Evolutionary conservation across 2,113 vertebrate species (phyloP).

Genomic region (Ophiodon elongatus): DNA sequence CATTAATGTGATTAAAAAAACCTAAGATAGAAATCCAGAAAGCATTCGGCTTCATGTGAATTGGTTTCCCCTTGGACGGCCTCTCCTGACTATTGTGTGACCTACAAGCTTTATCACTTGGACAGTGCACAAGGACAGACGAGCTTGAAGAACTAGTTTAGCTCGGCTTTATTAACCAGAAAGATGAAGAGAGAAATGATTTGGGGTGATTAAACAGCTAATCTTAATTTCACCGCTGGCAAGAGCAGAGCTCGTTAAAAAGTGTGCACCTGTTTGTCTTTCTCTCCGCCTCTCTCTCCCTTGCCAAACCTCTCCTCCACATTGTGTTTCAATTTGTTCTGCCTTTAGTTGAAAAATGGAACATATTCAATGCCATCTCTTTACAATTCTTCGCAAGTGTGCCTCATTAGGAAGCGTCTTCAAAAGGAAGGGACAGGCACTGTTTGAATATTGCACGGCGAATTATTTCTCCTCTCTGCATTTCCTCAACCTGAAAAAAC

Average conservation of each 20-base stretch:
- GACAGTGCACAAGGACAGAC: conserved; percentile 10
- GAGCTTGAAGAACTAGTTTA: not conserved
- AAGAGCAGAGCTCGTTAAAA: conserved; percentile 54
- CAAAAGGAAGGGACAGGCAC: conserved; percentile 51
- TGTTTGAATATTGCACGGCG: conserved; percentile 26
- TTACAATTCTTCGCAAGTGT: conserved; percentile 46
- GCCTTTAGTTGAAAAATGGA: conserved; percentile 57
- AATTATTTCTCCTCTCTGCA: conserved; percentile 33
- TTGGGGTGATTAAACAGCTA: conserved; percentile 46
- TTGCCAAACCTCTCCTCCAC: conserved; percentile 41
- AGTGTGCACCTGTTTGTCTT: conserved; percentile 49
- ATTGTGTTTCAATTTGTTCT: conserved; percentile 65
- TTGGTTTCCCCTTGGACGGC: not conserved
- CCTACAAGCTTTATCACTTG: not conserved
- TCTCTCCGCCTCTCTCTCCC: conserved; percentile 11
- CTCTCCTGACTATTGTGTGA: not conserved
- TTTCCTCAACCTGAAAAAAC: conserved; percentile 36
- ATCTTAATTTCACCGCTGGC: conserved; percentile 60
- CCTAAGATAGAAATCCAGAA: not conserved
- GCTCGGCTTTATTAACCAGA: conserved; percentile 35
- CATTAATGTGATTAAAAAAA: not conserved
- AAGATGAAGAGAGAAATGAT: conserved; percentile 26
- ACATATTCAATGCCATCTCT: conserved; percentile 52
- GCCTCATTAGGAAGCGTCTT: conserved; percentile 63
- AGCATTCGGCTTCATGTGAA: not conserved